Evolutionary conservation across 2,888 invertebrate genomes (phyloP), one percentile per base, ranked within the genome.

Genomic region (Heliconius sara): DNA sequence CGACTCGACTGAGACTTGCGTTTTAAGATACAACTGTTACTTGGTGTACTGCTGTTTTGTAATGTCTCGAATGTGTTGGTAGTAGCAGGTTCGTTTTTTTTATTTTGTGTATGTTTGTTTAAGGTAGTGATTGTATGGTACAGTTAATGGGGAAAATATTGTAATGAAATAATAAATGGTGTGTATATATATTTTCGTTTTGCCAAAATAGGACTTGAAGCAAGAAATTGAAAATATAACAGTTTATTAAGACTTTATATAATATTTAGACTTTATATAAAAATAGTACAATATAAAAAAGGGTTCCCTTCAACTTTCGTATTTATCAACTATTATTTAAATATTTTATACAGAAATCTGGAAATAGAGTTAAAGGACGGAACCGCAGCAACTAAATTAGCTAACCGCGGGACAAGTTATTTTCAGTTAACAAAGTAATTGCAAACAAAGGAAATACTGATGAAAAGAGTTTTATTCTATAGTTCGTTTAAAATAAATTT

Each of bases 381-480:
- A 80, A 80, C 80, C 80, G 30, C 80, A 78, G 75, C 77, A 72
- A 63, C 80, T 78, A 78, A 78, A 80, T 80, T 80, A 80, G 78
- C 75, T 60, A 78, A 80, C 80, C 80, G 71, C 75, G 27, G 63
- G 66, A 78, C 80, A 77, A 80, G 79, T 77, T 79, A 79, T 76
- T 79, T 76, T 76, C 39, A 79, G 72, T 76, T 74, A 77, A 47
- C 79, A 73, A 77, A 77, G 73, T 80, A 75, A 65, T 39, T 39
- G 43, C 43, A 66, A 47, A 65, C 75, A 47, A 75, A 47, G 27
- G 63, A 27, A 75, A 66, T 43, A 47, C 27, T 47, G 27, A 65
- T 27, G 39, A 65, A 65, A 43, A 65, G 10, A 43, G 72, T 19
- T 34, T 57, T 57, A 57, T 65, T 43, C 27, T 43, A 43, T 65